phyloP scores from a whole-genome alignment of 1,140 invertebrate genomes.

The Globodera ellingtonae region DNA sequence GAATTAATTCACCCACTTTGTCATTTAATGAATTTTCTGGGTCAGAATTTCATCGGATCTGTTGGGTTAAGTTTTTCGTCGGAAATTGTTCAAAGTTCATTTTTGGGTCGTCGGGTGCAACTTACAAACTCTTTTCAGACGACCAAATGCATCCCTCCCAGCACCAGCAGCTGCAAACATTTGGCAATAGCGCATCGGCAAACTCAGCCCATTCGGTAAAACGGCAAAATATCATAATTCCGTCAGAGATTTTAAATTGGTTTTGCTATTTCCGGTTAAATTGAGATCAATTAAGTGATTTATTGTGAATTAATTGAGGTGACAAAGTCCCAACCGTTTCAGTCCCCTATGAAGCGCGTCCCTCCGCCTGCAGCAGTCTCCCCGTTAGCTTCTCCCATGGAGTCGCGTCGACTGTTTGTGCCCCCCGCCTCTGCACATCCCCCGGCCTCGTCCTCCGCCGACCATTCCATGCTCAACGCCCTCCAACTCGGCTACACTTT shows the following conservation, averaged over 20 bases:
- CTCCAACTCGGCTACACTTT: conserved; percentile 2
- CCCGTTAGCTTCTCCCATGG: conserved; percentile 27
- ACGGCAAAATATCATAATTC: neutral
- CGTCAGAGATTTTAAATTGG: too few relatives aligned
- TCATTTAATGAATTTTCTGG: too few relatives aligned
- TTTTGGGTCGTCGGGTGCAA: too few relatives aligned
- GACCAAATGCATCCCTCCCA: conserved; percentile 12
- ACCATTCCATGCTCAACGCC: neutral
- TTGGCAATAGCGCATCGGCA: neutral
- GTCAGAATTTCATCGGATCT: too few relatives aligned
- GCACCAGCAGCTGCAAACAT: neutral
- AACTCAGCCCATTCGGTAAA: conserved; percentile 27
- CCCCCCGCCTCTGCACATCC: neutral
- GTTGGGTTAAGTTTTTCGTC: too few relatives aligned
- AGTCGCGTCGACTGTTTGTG: conserved; percentile 21
- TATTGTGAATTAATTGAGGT: too few relatives aligned
- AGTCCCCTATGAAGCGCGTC: conserved; percentile 17
- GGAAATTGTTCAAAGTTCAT: too few relatives aligned
- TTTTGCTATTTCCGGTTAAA: too few relatives aligned
- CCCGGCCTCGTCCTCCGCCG: neutral
- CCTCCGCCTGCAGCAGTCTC: conserved; percentile 15
- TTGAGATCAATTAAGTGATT: too few relatives aligned
- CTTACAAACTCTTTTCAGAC: neutral
- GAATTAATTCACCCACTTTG: too few relatives aligned
- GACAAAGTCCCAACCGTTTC: neutral